A percentile compares a stretch with the other conserved stretches of the same genome.
Evolutionary conservation across 2,797 vertebrate species (phyloP).

Genomic region (Myotis myotis): DNA sequence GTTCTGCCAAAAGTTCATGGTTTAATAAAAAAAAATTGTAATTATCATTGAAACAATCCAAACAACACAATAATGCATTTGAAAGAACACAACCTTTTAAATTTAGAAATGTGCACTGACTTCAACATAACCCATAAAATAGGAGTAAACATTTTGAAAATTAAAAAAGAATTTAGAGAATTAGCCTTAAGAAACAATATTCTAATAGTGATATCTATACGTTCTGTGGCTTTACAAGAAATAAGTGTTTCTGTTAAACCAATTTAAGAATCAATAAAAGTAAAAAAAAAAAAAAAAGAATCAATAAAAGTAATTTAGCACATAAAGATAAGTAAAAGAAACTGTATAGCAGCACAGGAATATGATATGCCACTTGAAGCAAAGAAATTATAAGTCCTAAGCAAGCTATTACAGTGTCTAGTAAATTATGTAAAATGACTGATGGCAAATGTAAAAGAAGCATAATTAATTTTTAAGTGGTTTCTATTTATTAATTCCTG

Average conservation of each 20-base stretch:
- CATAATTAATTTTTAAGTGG: constrained; percentile 37
- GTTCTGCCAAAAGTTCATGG: not conserved
- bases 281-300: too few species aligned
- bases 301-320: not conserved
- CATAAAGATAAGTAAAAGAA: not conserved
- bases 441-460: not conserved
- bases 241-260: not conserved
- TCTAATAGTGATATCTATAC: not conserved
- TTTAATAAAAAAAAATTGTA: not conserved
- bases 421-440: not conserved
- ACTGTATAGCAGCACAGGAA: not conserved
- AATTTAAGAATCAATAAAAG: not conserved
- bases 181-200: not conserved
- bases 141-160: constrained; percentile 25
- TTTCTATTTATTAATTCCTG: constrained; percentile 23
- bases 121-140: not conserved
- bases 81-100: constrained; percentile 35
- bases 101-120: not conserved
- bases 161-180: not conserved
- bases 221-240: not conserved
- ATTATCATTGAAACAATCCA: not conserved
- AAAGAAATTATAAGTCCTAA: constrained; percentile 29
- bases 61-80: not conserved
- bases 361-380: not conserved
- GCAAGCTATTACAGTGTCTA: not conserved